These are phyloP conservation scores for Aspidapion aeneum DNA, from an alignment of 2,888 invertebrate genomes.

Conservation along the genomic window DNA sequence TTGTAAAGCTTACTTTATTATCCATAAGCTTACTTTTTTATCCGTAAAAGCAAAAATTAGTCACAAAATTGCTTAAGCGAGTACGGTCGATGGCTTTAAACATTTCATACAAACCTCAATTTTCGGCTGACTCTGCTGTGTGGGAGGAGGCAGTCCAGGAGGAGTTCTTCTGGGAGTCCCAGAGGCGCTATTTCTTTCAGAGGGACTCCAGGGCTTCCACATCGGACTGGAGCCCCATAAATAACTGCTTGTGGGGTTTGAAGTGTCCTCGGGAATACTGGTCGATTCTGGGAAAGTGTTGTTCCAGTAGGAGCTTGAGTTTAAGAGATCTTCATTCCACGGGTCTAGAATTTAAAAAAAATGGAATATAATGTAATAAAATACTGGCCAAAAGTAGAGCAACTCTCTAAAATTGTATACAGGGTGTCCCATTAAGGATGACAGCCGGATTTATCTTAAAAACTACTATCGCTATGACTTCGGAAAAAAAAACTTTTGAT, in stretches of 20 bases:
- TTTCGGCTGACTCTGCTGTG: constrained; percentile 30
- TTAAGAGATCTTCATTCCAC: constrained; percentile 34
- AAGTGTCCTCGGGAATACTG: constrained; percentile 24
- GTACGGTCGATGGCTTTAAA: too few relatives aligned
- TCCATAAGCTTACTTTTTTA: too few relatives aligned
- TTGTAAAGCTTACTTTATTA: too few relatives aligned
- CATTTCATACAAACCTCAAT: background rate
- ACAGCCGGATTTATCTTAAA: too few relatives aligned
- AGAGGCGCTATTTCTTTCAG: constrained; percentile 21
- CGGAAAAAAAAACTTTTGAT: too few relatives aligned
- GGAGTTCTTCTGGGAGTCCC: constrained; percentile 43
- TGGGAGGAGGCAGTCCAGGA: constrained; percentile 38
- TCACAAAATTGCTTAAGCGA: too few relatives aligned
- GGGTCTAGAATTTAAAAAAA: constrained; percentile 29
- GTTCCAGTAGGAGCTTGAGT: constrained; percentile 32
- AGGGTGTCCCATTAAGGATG: too few relatives aligned
- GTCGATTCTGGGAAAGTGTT: constrained; percentile 34
- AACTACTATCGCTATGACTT: too few relatives aligned
- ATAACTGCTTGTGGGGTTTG: constrained; percentile 36
- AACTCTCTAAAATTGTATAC: too few relatives aligned
- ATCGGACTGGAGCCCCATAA: constrained; percentile 47
- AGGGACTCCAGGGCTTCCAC: constrained; percentile 46
- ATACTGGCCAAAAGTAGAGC: too few relatives aligned
- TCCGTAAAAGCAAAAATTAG: too few relatives aligned
- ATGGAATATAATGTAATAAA: too few relatives aligned